Conservation (phyloP, 1,140 invertebrate genomes). For the Aphelenchoides besseyi region DNA sequence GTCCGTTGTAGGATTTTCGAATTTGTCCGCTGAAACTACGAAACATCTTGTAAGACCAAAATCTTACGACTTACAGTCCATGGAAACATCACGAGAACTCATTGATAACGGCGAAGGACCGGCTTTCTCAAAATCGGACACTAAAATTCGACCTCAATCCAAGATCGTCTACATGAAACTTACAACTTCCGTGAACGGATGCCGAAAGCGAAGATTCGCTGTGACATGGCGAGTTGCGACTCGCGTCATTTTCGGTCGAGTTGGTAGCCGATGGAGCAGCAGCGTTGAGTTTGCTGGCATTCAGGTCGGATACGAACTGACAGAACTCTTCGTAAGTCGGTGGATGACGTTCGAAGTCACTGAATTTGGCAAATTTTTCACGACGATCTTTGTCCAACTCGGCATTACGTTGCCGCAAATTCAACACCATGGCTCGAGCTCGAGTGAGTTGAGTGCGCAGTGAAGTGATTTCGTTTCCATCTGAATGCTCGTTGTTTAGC, state of each 20-base stretch:
- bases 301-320: neutral
- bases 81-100: conserved; percentile 11
- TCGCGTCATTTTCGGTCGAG: neutral
- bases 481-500: neutral
- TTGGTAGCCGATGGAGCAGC: conserved; percentile 3
- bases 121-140: neutral
- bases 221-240: conserved; percentile 6
- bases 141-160: no score
- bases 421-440: conserved; percentile 1
- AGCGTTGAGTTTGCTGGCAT: neutral
- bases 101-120: neutral
- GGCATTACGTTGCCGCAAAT: neutral
- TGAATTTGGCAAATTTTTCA: neutral
- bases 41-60: neutral
- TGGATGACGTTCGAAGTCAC: conserved; percentile 9
- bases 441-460: conserved; percentile 8
- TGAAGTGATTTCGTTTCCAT: conserved; percentile 13
- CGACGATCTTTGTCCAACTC: conserved; percentile 8
- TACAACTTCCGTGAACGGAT: conserved; percentile 10
- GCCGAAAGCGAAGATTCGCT: conserved; percentile 14
- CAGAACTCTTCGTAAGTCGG: conserved; percentile 13
- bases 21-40: neutral
- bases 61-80: conserved; percentile 17
- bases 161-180: neutral
- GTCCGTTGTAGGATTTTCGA: no score